Percentiles rank a stretch among this genome's conserved stretches.
phyloP scores from a whole-genome alignment of 1,140 invertebrate genomes.

The Bombus sylvicola region DNA sequence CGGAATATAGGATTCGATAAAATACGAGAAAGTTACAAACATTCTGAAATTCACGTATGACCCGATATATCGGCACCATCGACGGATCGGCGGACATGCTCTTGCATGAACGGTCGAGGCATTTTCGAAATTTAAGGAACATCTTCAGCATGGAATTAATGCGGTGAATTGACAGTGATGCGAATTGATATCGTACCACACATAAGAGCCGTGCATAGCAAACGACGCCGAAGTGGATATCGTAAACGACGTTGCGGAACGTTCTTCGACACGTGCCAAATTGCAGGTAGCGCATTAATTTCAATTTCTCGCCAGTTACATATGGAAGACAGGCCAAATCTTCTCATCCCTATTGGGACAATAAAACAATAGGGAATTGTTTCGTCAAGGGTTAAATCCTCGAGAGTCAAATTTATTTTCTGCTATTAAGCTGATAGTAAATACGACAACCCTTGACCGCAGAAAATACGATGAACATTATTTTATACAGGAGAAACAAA shows the following conservation, averaged over 20 bases:
- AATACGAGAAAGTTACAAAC: too few relatives aligned
- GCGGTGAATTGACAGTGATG: constrained; percentile 19
- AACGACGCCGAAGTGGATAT: constrained; percentile 35
- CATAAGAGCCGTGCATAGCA: constrained; percentile 18
- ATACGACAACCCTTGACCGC: too few relatives aligned
- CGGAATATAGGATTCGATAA: too few relatives aligned
- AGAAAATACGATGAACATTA: too few relatives aligned
- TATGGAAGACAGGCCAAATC: constrained; percentile 6
- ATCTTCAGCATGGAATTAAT: neutral
- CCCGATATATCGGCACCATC: neutral
- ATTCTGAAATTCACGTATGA: too few relatives aligned
- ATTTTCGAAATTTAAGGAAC: constrained; percentile 33
- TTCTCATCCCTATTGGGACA: neutral
- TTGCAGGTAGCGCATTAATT: constrained; percentile 41
- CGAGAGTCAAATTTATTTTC: too few relatives aligned
- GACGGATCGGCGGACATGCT: neutral
- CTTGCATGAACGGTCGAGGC: neutral
- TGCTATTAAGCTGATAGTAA: too few relatives aligned
- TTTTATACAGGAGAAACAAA: too few relatives aligned
- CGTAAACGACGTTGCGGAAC: constrained; percentile 48
- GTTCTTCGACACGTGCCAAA: constrained; percentile 59
- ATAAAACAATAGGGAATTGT: neutral
- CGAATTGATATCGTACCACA: constrained; percentile 44
- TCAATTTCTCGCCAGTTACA: constrained; percentile 38
- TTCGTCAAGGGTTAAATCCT: too few relatives aligned